Base-by-base conservation (phyloP, 2,888 invertebrate genomes). In the Pteria penguin region DNA sequence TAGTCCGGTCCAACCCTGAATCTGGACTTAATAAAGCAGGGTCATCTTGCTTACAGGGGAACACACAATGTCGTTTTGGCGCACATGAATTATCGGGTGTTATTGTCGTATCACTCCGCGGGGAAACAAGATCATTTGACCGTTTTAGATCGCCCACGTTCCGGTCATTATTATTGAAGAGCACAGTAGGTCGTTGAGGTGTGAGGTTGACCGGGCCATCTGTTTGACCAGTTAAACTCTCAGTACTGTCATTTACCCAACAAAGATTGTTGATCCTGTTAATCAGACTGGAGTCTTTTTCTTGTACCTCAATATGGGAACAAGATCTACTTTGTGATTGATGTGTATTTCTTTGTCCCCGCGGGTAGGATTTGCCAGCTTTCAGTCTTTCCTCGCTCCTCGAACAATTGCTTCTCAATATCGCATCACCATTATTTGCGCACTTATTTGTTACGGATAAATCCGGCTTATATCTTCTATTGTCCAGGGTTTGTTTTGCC, bases 381-480 rank as follows among this genome's bases (percentile, higher is more conserved):
- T 29, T 68, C 52, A 68, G 33, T 68, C 68, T 68, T 57, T 57
- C 31, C 57, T 68, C 68, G 24, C 33, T 55, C 32, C 68, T 57
- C 55, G 52, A 22, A 68, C 57, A 57, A 33, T 68, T 68, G 57
- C 52, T 55, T 57, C 52, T 22, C 45, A 68, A 68, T 57, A 29
- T 31, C 29, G 61, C 70, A 32, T 69, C 75, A n/a, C 54, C 24
- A n/a, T 57, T 32, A 54, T 65, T 63, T 65, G 63, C 58, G 63
- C 70, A 58, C 65, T 45, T 65, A 70, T 65, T 70, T 45, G 69
- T 45, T 58, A 65, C 24, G 26, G 36, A 54, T 26, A 75, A 75
- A 70, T 22, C 36, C 54, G 75, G 75, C 65, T 75, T 70, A 72
- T 65, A 31, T 63, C 33, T 63, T 32, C 54, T 26, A 65, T 72